Conservation (phyloP, 2,888 invertebrate species). For the Agonopterix arenella region DNA sequence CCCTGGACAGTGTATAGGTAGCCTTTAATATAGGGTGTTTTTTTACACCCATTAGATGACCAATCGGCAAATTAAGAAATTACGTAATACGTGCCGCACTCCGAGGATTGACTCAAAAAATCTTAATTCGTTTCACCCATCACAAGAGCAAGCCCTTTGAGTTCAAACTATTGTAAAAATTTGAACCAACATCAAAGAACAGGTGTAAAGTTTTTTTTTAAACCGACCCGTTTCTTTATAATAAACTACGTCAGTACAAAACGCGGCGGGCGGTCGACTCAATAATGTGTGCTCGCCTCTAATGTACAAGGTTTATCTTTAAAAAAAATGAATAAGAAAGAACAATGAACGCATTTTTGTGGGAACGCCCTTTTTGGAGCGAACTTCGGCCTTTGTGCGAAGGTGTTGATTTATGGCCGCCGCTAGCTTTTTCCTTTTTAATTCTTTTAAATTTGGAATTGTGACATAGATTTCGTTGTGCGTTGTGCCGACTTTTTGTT, state of each 20-base stretch:
- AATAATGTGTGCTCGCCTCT: conserved; percentile 13
- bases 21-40: too few species aligned
- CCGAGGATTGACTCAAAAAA: too few species aligned
- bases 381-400: conserved; percentile 18
- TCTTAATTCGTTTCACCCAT: too few species aligned
- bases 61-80: too few species aligned
- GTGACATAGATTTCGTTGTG: conserved; percentile 5
- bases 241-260: neutral
- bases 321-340: conserved; percentile 28
- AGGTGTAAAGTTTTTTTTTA: neutral
- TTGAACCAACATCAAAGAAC: conserved; percentile 17
- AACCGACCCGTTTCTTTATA: too few species aligned
- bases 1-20: too few species aligned
- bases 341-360: conserved; percentile 37
- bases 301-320: conserved; percentile 31
- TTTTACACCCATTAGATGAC: too few species aligned
- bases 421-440: conserved; percentile 8
- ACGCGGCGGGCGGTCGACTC: neutral
- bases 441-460: conserved; percentile 4
- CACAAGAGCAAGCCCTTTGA: too few species aligned
- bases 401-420: conserved; percentile 25
- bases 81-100: too few species aligned
- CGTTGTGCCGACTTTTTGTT: conserved; percentile 2
- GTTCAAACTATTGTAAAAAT: conserved; percentile 3
- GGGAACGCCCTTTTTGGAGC: conserved; percentile 20